phyloP scores from a whole-genome alignment of 1,140 invertebrate species.

The Micrasema longulum region DNA sequence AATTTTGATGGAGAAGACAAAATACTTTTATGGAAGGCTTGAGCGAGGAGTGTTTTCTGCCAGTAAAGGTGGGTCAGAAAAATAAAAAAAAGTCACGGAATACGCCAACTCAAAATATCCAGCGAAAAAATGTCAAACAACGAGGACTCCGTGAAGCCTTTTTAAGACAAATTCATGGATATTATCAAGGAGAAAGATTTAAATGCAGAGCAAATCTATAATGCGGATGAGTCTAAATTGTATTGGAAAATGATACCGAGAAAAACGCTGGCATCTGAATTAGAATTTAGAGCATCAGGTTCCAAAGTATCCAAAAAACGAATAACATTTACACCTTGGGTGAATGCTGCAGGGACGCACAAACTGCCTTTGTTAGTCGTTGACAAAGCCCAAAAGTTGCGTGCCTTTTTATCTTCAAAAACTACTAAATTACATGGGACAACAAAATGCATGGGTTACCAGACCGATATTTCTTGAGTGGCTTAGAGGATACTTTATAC shows the following conservation, averaged over 20 bases:
- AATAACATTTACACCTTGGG: background rate
- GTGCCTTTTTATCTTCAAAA: background rate
- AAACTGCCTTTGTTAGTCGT: background rate
- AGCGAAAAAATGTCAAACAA: background rate
- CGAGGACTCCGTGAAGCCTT: background rate
- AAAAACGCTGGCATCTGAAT: background rate
- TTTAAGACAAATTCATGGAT: background rate
- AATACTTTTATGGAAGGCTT: too few species aligned
- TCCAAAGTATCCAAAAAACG: background rate
- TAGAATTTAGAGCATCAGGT: background rate
- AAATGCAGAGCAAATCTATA: background rate
- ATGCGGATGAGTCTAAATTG: background rate
- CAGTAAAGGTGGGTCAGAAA: too few species aligned
- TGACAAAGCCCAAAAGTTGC: background rate
- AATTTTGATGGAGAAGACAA: too few species aligned
- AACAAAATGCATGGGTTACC: background rate
- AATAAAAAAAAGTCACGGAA: background rate
- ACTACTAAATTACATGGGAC: too few species aligned
- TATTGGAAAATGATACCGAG: background rate
- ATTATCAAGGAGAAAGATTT: conserved; percentile 2
- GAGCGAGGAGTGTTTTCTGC: too few species aligned
- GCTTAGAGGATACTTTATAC: too few species aligned
- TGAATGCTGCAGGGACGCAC: background rate
- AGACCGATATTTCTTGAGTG: too few species aligned
- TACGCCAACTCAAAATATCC: conserved; percentile 1